Evolutionary conservation across 2,888 invertebrate species (phyloP), one percentile per base, ranked within the genome.

Genomic region (Nebria salina): DNA sequence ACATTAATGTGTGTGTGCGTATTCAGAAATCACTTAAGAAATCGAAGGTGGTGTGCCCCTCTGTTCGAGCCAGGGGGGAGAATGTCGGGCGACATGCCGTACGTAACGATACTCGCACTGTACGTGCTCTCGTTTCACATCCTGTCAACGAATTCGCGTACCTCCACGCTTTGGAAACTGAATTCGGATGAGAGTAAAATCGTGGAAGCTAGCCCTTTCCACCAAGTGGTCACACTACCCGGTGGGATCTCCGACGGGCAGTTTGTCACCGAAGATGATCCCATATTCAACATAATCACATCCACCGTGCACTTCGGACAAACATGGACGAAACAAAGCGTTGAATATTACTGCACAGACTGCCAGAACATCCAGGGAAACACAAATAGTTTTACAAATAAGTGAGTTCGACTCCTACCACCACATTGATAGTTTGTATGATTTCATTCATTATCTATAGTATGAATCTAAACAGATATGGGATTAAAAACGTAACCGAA

Each of bases 81-180:
- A 87, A 90, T 89, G 89, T 91, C 91, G 91, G 89, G 90, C 88
- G 91, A 91, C 86, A 90, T 90, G 85, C 91, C 91, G 87, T 91
- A 91, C 88, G 88, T 92, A 87, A 90, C 90, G 86, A 92, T 92
- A 90, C 91, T 93, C 89, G 91, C 93, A 86, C 89, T 94, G 86
- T 94, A 94, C 88, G 91, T 94, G 87, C 91, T 94, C 88, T 93
- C 93, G 84, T 92, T 94, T 87, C 93, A 94, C 90, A 92, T 94
- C 86, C 91, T 94, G 85, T 88, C 89, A 82, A 95, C 93, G 84
- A 96, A 96, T 89, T 95, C 96, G 65, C 92, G 95, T 85, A 95
- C 95, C 20, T 95, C 96, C 77, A 94, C 93, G 85, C 91, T 95
- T 87, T 97, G 96, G 96, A 94, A 94, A 89, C 89, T 97, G 82